Evolutionary conservation across 1,140 invertebrate species (phyloP).

Genomic region (Teleopsis dalmanni): DNA sequence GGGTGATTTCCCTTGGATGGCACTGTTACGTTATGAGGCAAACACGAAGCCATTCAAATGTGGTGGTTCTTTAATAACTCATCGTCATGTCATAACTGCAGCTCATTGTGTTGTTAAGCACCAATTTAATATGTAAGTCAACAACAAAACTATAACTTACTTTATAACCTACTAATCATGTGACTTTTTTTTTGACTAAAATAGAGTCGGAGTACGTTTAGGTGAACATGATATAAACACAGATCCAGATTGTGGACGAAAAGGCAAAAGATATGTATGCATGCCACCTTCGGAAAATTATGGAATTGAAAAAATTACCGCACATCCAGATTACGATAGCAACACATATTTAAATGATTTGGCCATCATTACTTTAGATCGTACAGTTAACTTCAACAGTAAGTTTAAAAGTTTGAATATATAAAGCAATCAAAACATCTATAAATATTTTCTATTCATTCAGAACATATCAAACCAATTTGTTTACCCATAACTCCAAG

Average conservation of each 20-base stretch:
- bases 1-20: constrained; percentile 50
- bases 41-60: constrained; percentile 22
- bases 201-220: constrained; percentile 50
- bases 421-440: neutral
- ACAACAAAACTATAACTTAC: neutral
- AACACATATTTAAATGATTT: constrained; percentile 55
- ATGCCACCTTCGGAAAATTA: constrained; percentile 48
- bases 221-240: constrained; percentile 54
- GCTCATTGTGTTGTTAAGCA: constrained; percentile 49
- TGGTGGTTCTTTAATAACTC: constrained; percentile 47
- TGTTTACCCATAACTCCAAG: constrained; percentile 26
- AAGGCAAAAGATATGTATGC: constrained; percentile 28
- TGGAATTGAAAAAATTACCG: constrained; percentile 48
- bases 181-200: neutral
- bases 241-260: constrained; percentile 49
- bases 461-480: constrained; percentile 31
- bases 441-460: neutral
- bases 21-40: constrained; percentile 43
- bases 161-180: neutral
- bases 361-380: constrained; percentile 48
- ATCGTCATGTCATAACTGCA: constrained; percentile 57
- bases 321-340: constrained; percentile 51
- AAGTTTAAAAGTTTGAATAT: neutral
- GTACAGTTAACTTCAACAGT: constrained; percentile 11
- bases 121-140: neutral